Conservation (phyloP, 30 jellyfish, hydroid and myxozoan species). For the Calvadosia cruxmelitensis region DNA sequence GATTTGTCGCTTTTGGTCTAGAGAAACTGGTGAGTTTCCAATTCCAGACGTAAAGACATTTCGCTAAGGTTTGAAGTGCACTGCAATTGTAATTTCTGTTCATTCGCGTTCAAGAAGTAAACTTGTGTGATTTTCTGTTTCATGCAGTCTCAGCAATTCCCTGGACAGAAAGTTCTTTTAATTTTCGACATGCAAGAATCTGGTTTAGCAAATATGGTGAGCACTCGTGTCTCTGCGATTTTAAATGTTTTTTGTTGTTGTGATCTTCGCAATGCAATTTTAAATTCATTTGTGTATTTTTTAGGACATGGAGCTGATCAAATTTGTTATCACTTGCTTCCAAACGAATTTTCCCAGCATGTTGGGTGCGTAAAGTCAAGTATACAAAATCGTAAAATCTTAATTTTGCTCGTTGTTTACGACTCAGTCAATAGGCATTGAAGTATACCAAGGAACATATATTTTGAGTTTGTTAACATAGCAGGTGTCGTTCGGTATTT, state of each 20-base stretch:
- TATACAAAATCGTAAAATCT: no score
- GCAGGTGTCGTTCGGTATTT: no score
- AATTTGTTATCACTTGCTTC: slow-evolving; percentile 66
- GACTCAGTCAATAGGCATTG: no score
- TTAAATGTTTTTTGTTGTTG: no score
- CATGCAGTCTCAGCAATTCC: slow-evolving; percentile 36
- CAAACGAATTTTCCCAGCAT: slow-evolving; percentile 73
- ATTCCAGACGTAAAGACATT: no score
- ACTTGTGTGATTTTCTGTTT: not conserved
- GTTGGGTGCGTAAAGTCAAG: no score
- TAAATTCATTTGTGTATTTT: slow-evolving; percentile 3
- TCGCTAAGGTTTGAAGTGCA: no score
- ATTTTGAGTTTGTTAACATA: no score
- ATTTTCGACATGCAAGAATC: slow-evolving; percentile 91
- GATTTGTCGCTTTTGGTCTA: slow-evolving; percentile 82
- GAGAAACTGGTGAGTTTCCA: slow-evolving; percentile 52
- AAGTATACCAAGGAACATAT: no score
- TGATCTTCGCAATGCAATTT: not conserved
- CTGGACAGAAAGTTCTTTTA: slow-evolving; percentile 73
- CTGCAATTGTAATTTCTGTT: no score
- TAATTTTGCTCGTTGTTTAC: no score
- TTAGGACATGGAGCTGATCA: slow-evolving; percentile 91
- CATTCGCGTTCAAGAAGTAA: no score
- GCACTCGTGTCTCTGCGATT: not conserved
- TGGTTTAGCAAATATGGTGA: slow-evolving; percentile 82